These are phyloP conservation scores for Ormyrus pomaceus DNA, from an alignment of 2,888 invertebrate species.

Conservation along the genomic window DNA sequence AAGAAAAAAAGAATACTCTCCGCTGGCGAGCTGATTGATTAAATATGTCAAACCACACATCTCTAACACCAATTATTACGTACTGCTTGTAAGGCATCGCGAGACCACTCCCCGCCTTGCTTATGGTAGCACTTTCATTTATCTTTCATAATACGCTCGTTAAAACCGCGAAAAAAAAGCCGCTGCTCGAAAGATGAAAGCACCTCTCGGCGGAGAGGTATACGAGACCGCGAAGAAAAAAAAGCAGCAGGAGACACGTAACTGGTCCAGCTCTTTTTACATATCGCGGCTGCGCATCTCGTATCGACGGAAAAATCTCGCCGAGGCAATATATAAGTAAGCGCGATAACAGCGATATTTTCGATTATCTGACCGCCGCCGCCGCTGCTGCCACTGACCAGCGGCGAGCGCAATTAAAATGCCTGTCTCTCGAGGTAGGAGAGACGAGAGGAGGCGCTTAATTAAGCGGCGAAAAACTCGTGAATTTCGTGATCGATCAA, in stretches of 20 bases:
- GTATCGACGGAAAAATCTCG: constrained; percentile 42
- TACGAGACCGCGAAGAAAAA: constrained; percentile 1
- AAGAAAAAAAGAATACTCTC: too few relatives aligned
- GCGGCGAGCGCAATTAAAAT: constrained; percentile 69
- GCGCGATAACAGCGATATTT: constrained; percentile 70
- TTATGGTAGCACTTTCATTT: constrained; percentile 36
- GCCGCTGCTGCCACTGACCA: constrained; percentile 37
- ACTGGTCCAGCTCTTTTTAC: constrained; percentile 20
- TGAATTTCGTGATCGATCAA: constrained; percentile 44
- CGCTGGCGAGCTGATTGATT: not conserved
- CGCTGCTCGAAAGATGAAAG: constrained; percentile 9
- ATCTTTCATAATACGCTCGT: constrained; percentile 44
- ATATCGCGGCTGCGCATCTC: constrained; percentile 22
- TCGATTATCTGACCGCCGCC: constrained; percentile 64
- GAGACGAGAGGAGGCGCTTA: not conserved
- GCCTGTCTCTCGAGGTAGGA: constrained; percentile 56
- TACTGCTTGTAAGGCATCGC: not conserved
- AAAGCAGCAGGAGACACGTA: constrained; percentile 5
- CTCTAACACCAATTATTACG: constrained; percentile 18
- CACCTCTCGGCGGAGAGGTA: not conserved
- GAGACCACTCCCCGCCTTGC: not conserved
- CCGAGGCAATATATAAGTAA: not conserved
- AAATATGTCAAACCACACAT: not conserved
- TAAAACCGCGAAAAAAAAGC: not conserved
- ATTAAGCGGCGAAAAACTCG: constrained; percentile 33